Percentiles rank a stretch among this genome's conserved stretches.
phyloP scores from a whole-genome alignment of 2,797 vertebrate genomes.

The Holocentrus rufus region DNA sequence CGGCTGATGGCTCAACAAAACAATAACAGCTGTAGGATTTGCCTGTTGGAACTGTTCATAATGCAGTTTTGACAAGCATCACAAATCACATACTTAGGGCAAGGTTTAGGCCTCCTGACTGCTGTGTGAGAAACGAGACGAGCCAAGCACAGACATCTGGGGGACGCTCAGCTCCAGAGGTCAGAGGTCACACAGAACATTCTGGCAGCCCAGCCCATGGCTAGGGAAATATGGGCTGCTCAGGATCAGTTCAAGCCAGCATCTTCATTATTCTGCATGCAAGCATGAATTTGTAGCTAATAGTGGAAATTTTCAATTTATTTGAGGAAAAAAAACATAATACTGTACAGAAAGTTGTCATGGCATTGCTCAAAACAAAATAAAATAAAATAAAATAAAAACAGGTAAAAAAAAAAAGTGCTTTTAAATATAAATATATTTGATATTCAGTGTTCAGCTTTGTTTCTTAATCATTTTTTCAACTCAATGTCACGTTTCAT shows the following conservation, averaged over 20 bases:
- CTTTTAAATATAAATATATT: no score
- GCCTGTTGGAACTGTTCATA: neutral
- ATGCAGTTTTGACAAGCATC: conserved; percentile 19
- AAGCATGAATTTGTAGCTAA: conserved; percentile 12
- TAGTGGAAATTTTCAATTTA: conserved; percentile 20
- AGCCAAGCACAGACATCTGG: conserved; percentile 49
- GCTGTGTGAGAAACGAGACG: conserved; percentile 22
- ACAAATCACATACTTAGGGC: conserved; percentile 31
- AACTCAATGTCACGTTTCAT: no score
- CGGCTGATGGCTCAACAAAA: conserved; percentile 10
- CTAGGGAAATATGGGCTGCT: conserved; percentile 11
- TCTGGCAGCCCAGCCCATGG: neutral
- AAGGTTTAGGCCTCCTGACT: conserved; percentile 14
- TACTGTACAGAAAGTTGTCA: no score
- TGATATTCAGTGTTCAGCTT: no score
- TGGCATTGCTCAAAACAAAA: no score
- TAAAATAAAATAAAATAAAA: no score
- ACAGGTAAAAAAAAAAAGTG: no score
- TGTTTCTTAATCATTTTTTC: no score
- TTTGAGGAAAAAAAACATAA: neutral
- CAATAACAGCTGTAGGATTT: conserved; percentile 34
- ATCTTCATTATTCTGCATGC: conserved; percentile 16
- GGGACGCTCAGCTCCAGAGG: conserved; percentile 14
- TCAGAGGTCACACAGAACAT: conserved; percentile 2
- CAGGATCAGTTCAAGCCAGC: conserved; percentile 3